These are phyloP conservation scores for Ophiothrix spiculata DNA, from an alignment of 35 echinoderm and acorn worm genomes.

Conservation along the genomic window DNA sequence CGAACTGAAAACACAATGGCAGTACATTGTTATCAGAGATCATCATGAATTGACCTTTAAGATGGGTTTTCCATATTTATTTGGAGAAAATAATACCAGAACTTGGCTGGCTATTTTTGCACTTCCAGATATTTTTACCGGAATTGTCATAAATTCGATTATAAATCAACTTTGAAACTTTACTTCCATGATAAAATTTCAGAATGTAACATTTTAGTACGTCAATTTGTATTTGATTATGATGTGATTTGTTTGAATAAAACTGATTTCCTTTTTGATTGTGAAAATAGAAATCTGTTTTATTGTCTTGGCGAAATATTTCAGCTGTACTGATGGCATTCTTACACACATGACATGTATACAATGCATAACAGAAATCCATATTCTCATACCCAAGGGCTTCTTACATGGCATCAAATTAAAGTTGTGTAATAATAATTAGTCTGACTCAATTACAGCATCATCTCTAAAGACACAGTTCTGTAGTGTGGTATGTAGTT, in stretches of 20 bases:
- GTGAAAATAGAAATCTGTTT: no score
- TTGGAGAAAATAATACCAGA: background rate
- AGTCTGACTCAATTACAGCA: no score
- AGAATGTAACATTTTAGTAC: no score
- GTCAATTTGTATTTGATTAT: no score
- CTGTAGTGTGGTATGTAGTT: no score
- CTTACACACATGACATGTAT: background rate
- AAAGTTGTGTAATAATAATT: background rate
- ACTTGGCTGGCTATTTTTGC: background rate
- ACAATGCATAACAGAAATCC: background rate
- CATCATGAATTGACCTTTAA: background rate
- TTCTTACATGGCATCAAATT: background rate
- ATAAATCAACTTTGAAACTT: no score
- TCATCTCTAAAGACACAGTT: no score
- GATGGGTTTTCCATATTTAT: background rate
- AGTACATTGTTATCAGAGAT: background rate
- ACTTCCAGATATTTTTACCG: background rate
- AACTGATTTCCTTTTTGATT: no score
- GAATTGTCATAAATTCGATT: no score
- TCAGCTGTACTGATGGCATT: background rate
- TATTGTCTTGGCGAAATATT: background rate
- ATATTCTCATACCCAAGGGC: constrained; percentile 7
- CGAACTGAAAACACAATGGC: no score
- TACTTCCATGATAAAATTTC: no score
- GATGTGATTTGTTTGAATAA: no score